phyloP scores from a whole-genome alignment of 2,888 invertebrate genomes.

The Agrochola macilenta region DNA sequence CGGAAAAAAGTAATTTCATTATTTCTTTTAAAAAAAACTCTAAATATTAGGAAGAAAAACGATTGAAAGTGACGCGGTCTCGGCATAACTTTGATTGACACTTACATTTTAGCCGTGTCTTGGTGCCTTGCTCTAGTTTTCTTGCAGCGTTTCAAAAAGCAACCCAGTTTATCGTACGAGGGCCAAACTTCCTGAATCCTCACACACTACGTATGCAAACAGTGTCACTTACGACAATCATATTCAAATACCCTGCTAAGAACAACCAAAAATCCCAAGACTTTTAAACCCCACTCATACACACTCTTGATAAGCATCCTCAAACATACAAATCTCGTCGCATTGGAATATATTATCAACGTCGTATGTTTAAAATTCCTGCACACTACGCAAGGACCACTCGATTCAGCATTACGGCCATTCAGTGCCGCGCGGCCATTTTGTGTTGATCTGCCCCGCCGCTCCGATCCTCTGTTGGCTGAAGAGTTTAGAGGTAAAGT shows the following conservation, averaged over 20 bases:
- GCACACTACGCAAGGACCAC: constrained; percentile 78
- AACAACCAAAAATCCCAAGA: constrained; percentile 58
- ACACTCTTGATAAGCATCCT: constrained; percentile 61
- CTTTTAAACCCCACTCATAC: constrained; percentile 64
- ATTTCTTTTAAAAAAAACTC: not conserved
- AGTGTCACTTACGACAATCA: constrained; percentile 27
- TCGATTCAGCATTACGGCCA: constrained; percentile 83
- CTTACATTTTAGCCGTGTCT: not conserved
- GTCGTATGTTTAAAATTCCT: constrained; percentile 82
- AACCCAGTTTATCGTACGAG: not conserved
- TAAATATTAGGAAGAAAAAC: not conserved
- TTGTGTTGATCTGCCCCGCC: constrained; percentile 67
- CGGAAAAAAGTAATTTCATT: not conserved
- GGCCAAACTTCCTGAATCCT: not conserved
- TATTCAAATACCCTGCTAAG: constrained; percentile 36
- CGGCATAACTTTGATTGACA: not conserved
- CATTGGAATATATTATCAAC: constrained; percentile 72
- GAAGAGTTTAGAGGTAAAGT: constrained; percentile 61
- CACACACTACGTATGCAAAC: not conserved
- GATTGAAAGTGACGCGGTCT: not conserved
- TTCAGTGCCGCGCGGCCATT: constrained; percentile 76
- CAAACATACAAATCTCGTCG: constrained; percentile 66
- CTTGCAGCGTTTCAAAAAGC: not conserved
- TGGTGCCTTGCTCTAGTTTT: not conserved
- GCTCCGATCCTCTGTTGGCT: constrained; percentile 48